Evolutionary conservation across 2,113 vertebrate genomes (phyloP), one percentile per base, ranked within the genome.

Genomic region (Petrocephalus zakoni): DNA sequence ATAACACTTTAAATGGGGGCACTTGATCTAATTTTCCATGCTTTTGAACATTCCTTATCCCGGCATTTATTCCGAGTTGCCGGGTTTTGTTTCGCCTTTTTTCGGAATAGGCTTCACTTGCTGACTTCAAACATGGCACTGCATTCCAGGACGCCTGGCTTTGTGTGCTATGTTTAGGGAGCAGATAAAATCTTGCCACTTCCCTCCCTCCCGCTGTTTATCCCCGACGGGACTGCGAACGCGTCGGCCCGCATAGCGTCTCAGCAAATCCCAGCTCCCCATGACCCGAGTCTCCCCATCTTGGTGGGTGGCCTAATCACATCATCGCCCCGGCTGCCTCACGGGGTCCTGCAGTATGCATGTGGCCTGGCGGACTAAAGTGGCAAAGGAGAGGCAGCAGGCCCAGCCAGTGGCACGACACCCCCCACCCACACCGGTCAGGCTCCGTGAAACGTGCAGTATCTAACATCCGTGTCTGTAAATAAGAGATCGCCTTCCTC

Each of bases 221-320:
- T 55, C 25, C 64, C 68, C 25, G 19, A 88, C 47, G 61, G 46
- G 29, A 87, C 42, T 22, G 25, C 17, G 61, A 87, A 87, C 46
- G n/a, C 72, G 78, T 81, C 68, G 25, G 49, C n/a, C 46, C 25
- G n/a, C 49, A 68, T 56, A 25, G 42, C 56, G 42, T 87, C 58
- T 87, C 58, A 2, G 58, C 86, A 47, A 29, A 68, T 56, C 58
- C 46, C 42, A 22, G 47, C 51, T 81, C 46, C 25, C 87, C 42
- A 22, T 53, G 87, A 51, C 61, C 47, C n/a, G 6, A 68, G 47
- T 11, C 58, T 25, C 58, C n/a, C 10, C 42, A 5, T 61, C 58
- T 47, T 5, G 7, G 87, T 88, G 87, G 64, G 87, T 88, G 87
- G 87, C 47, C 87, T 88, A 53, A 53, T 88, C 51, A 78, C 87